These are phyloP conservation scores for Xestia rhomboidea DNA, from an alignment of 2,888 invertebrate species.

Conservation along the genomic window DNA sequence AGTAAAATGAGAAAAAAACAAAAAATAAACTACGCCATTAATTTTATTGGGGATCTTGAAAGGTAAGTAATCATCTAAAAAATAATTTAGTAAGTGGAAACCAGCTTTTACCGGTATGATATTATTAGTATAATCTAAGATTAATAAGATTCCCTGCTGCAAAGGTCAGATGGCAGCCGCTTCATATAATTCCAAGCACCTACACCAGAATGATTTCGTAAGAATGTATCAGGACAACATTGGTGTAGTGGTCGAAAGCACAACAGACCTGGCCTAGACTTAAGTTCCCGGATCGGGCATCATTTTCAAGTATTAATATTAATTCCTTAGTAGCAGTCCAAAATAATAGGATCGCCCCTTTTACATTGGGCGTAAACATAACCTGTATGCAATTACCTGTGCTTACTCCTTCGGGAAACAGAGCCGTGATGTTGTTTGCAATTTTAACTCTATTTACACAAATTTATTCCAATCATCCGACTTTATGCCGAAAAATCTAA, in stretches of 20 bases:
- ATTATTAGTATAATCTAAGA: constrained; percentile 4
- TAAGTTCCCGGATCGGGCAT: neutral
- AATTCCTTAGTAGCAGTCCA: too few species aligned
- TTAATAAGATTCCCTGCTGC: neutral
- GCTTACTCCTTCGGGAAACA: neutral
- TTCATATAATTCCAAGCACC: neutral
- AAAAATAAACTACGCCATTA: neutral
- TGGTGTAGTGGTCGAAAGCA: neutral
- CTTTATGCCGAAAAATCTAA: constrained; percentile 58
- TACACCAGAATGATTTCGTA: neutral
- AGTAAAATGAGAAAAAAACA: neutral
- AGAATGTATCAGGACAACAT: neutral
- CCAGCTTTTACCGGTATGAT: neutral
- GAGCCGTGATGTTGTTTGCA: neutral
- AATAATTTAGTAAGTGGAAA: constrained; percentile 9
- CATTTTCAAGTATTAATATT: neutral
- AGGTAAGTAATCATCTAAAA: neutral
- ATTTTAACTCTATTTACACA: constrained; percentile 11
- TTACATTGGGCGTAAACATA: neutral
- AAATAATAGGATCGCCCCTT: neutral
- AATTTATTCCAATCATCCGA: constrained; percentile 41
- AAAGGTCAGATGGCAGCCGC: neutral
- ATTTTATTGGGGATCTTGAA: too few species aligned
- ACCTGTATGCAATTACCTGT: neutral
- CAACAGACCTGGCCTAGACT: neutral